A percentile compares a stretch with the other conserved stretches of the same genome.
phyloP scores from a whole-genome alignment of 2,113 vertebrate species.

The Felis chaus region DNA sequence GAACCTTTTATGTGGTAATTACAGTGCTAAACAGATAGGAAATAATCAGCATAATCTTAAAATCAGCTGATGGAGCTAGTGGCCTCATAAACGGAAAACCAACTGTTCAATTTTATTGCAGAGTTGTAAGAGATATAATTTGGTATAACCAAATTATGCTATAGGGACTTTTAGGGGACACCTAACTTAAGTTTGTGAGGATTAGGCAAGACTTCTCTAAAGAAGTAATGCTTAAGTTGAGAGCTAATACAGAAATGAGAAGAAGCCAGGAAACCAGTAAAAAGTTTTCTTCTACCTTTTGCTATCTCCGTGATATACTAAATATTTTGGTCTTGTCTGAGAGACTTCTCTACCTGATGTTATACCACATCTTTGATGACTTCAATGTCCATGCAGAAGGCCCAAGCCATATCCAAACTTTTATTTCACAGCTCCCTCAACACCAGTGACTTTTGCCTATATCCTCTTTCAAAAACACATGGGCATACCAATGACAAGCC shows the following conservation, averaged over 20 bases:
- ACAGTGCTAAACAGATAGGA: not conserved
- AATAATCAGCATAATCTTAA: not conserved
- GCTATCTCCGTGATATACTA: not conserved
- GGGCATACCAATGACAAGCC: not conserved
- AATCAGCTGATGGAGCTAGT: not conserved
- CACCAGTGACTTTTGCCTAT: not conserved
- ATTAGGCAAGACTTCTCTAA: not conserved
- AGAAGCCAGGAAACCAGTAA: not conserved
- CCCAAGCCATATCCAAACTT: not conserved
- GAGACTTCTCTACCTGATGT: not conserved
- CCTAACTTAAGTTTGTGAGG: not conserved
- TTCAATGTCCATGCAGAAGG: not conserved
- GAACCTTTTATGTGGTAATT: not conserved
- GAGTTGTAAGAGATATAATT: not conserved
- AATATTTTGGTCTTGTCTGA: not conserved
- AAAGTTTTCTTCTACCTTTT: not conserved
- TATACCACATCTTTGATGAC: not conserved
- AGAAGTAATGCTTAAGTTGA: not conserved
- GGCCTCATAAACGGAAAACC: constrained; percentile 20
- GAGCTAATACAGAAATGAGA: not conserved
- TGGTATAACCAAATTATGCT: not conserved
- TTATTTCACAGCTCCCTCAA: not conserved
- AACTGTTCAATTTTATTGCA: not conserved
- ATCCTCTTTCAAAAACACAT: not conserved
- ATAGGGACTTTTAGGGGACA: not conserved